These are phyloP conservation scores for Mus minutoides DNA, from an alignment of 2,797 vertebrate genomes.

Conservation along the genomic window DNA sequence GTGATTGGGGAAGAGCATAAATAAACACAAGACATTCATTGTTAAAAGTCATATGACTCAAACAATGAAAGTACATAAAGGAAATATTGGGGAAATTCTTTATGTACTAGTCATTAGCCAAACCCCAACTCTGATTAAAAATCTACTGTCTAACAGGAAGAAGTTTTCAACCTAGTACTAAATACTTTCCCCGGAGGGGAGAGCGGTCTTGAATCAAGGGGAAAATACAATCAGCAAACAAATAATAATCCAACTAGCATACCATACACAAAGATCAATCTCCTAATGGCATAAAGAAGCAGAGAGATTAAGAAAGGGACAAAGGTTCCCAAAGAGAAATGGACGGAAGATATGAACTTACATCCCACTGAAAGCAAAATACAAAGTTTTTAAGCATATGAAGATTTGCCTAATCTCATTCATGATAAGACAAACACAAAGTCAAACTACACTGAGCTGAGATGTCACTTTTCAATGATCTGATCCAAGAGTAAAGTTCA, in stretches of 20 bases:
- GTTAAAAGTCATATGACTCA: background rate
- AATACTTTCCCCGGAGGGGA: background rate
- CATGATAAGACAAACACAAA: background rate
- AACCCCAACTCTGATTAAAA: slow-evolving; percentile 10
- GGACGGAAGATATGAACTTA: background rate
- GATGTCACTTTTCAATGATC: background rate
- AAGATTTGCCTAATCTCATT: slow-evolving; percentile 36
- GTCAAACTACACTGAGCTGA: background rate
- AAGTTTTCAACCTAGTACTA: slow-evolving; percentile 12
- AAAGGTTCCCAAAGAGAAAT: background rate
- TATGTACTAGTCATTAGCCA: background rate
- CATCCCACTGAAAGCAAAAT: background rate
- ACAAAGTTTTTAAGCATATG: background rate
- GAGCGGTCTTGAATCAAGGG: background rate
- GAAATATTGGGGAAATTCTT: background rate
- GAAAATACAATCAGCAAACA: background rate
- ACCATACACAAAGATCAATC: background rate
- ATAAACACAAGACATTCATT: slow-evolving; percentile 11
- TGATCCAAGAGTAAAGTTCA: background rate
- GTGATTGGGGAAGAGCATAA: slow-evolving; percentile 10
- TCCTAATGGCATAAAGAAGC: background rate
- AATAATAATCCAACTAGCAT: background rate
- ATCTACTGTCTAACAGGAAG: background rate
- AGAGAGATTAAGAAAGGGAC: background rate
- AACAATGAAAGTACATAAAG: background rate